Evolutionary conservation across 1,140 invertebrate genomes (phyloP).

Genomic region (Vanessa tameamea): DNA sequence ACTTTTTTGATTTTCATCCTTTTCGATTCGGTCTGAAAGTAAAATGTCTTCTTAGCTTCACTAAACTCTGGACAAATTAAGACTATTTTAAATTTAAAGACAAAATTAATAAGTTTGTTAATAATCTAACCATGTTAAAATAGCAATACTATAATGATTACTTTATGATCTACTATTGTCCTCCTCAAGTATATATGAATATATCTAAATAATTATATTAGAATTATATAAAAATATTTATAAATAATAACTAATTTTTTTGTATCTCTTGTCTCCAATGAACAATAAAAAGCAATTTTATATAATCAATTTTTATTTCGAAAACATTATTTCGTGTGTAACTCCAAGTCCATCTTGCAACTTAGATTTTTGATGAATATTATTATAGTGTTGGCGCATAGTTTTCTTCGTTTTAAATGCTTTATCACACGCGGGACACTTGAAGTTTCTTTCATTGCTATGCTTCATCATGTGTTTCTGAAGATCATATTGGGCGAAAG

Average conservation of each 20-base stretch:
- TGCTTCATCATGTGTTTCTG: conserved; percentile 87
- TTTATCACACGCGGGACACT: conserved; percentile 88
- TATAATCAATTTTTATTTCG: conserved; percentile 8
- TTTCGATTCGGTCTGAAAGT: conserved; percentile 22
- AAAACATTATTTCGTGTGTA: not conserved
- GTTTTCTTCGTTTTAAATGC: conserved; percentile 89
- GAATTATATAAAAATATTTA: too few relatives aligned
- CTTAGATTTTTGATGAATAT: conserved; percentile 43
- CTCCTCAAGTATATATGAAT: too few relatives aligned
- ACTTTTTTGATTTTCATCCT: conserved; percentile 6
- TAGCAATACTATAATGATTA: too few relatives aligned
- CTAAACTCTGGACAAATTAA: conserved; percentile 1
- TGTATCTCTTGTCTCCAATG: too few relatives aligned
- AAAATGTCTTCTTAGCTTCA: conserved; percentile 28
- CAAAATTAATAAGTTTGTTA: not conserved
- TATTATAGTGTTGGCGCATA: conserved; percentile 83
- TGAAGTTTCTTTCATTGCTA: conserved; percentile 87
- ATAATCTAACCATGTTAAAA: too few relatives aligned
- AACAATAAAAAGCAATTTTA: not conserved
- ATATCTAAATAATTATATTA: not conserved
- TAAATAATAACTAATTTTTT: too few relatives aligned
- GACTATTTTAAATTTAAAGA: not conserved
- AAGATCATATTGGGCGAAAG: conserved; percentile 86
- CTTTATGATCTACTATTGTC: too few relatives aligned
- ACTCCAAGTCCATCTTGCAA: not conserved